Percentiles rank a stretch among this genome's conserved stretches.
phyloP scores from a whole-genome alignment of 2,113 vertebrate species.

The Nasalis larvatus region DNA sequence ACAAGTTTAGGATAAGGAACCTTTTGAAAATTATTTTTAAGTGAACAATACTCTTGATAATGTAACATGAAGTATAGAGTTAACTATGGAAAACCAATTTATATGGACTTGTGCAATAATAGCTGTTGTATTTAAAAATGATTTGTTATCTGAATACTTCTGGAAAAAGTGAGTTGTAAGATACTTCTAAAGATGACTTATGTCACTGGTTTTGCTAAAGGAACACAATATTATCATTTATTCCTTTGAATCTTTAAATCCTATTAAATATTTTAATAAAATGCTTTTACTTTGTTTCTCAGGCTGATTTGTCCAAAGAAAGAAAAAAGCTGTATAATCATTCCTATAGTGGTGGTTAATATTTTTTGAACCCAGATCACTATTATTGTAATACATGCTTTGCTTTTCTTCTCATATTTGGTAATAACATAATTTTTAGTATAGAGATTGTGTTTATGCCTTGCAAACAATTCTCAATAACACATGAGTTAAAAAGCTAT shows the following conservation, averaged over 20 bases:
- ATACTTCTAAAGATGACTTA: background rate
- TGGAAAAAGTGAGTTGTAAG: background rate
- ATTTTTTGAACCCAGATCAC: background rate
- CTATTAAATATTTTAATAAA: slow-evolving; percentile 6
- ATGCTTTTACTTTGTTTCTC: background rate
- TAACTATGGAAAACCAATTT: background rate
- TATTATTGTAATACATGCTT: background rate
- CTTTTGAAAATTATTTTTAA: slow-evolving; percentile 27
- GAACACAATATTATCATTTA: background rate
- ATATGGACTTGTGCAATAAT: background rate
- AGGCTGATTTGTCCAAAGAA: background rate
- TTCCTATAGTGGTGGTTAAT: background rate
- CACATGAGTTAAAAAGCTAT: background rate
- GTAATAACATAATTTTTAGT: background rate
- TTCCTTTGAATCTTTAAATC: background rate
- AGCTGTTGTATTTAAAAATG: background rate
- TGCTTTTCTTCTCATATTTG: background rate
- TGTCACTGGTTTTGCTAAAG: background rate
- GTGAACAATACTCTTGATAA: background rate
- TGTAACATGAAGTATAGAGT: background rate
- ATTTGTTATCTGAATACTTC: background rate
- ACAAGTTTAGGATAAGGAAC: background rate
- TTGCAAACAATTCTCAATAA: background rate
- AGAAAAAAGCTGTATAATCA: background rate
- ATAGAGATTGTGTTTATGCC: background rate